phyloP scores from a whole-genome alignment of 2,113 vertebrate species.

The Oxygymnocypris stewartii region DNA sequence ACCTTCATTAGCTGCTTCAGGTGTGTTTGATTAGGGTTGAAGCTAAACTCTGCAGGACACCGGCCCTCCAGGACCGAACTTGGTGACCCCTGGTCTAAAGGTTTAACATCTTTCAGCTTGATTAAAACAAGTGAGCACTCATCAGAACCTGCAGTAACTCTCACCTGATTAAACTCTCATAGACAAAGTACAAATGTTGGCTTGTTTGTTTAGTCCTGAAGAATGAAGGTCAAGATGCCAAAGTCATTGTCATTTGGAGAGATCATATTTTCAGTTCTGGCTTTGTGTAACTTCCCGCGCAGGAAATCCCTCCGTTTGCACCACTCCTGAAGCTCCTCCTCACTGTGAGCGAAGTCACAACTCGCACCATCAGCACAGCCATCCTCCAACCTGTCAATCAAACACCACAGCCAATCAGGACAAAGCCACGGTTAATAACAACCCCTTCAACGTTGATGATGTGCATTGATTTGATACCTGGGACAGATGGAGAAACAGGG shows the following conservation, averaged over 20 bases:
- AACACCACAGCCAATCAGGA: slow-evolving; percentile 2
- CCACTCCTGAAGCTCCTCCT: slow-evolving; percentile 92
- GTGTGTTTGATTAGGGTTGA: too few relatives aligned
- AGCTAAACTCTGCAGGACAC: too few relatives aligned
- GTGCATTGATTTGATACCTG: slow-evolving; percentile 61
- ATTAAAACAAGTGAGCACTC: background rate
- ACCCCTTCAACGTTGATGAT: background rate
- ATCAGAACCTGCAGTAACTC: background rate
- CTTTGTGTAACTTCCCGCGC: slow-evolving; percentile 86
- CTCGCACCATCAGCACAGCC: slow-evolving; percentile 84
- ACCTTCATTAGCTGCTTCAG: too few relatives aligned
- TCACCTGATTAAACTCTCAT: background rate
- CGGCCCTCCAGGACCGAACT: too few relatives aligned
- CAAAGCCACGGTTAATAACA: background rate
- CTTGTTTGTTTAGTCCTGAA: slow-evolving; percentile 72
- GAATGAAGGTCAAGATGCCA: slow-evolving; percentile 94
- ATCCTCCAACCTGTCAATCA: slow-evolving; percentile 62
- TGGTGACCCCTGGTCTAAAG: background rate
- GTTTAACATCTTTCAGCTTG: background rate
- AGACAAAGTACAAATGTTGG: background rate
- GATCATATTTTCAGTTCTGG: slow-evolving; percentile 91
- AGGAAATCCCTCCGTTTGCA: slow-evolving; percentile 84
- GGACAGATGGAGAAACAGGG: slow-evolving; percentile 82
- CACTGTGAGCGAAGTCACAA: slow-evolving; percentile 88
- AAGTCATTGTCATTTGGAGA: slow-evolving; percentile 87